Conservation (phyloP, 2,888 invertebrate genomes). For the Amiota communis region DNA sequence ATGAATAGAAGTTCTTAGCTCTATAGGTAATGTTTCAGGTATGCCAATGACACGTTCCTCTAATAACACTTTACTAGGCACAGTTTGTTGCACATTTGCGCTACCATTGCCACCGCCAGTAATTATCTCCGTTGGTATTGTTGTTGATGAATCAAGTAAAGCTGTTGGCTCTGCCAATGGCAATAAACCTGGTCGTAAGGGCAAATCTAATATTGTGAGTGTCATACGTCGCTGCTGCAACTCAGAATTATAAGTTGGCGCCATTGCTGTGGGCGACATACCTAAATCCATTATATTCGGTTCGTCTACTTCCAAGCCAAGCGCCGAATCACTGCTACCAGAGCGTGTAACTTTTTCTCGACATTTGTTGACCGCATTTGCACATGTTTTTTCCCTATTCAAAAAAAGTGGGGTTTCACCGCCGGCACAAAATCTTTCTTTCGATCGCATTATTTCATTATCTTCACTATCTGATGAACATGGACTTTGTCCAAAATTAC, state of each 20-base stretch:
- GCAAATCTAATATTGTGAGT: slow-evolving; percentile 72
- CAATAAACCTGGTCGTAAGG: slow-evolving; percentile 69
- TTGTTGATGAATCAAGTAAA: slow-evolving; percentile 68
- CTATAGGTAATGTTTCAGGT: slow-evolving; percentile 74
- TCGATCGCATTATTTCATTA: slow-evolving; percentile 45
- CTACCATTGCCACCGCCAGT: slow-evolving; percentile 5
- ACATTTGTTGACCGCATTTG: slow-evolving; percentile 33
- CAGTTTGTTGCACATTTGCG: slow-evolving; percentile 25
- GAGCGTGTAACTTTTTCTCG: slow-evolving; percentile 70
- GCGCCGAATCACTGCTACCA: slow-evolving; percentile 72
- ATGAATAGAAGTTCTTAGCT: slow-evolving; percentile 58
- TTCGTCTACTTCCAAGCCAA: slow-evolving; percentile 71
- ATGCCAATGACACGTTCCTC: slow-evolving; percentile 76
- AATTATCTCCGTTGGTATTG: slow-evolving; percentile 13
- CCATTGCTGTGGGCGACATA: slow-evolving; percentile 25
- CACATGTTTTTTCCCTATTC: slow-evolving; percentile 1
- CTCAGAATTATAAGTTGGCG: slow-evolving; percentile 30
- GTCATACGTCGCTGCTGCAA: slow-evolving; percentile 68
- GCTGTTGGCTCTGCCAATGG: slow-evolving; percentile 72
- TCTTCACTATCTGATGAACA: slow-evolving; percentile 68
- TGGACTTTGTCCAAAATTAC: slow-evolving; percentile 67
- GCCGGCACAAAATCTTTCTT: slow-evolving; percentile 30
- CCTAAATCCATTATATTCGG: slow-evolving; percentile 35
- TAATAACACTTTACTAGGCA: slow-evolving; percentile 75
- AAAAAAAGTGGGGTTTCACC: neutral